These are phyloP conservation scores for Xestia rhomboidea DNA, from an alignment of 2,888 invertebrate genomes.

Conservation along the genomic window DNA sequence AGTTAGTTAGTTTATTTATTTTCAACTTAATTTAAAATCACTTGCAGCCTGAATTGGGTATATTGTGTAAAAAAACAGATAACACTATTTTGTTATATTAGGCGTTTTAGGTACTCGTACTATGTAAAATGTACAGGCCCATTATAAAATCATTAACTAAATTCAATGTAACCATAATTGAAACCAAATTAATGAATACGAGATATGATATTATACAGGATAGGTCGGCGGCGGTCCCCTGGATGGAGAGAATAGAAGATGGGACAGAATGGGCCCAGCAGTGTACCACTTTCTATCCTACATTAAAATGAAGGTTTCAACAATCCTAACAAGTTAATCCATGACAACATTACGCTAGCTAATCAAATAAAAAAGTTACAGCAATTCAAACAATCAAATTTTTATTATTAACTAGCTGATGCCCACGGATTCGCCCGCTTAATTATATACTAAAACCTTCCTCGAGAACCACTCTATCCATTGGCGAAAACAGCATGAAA, in stretches of 20 bases:
- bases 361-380: background rate
- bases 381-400: background rate
- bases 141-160: background rate
- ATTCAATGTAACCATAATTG: slow-evolving; percentile 8
- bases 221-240: background rate
- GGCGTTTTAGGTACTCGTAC: background rate
- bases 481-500: too few relatives aligned
- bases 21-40: background rate
- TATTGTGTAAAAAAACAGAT: background rate
- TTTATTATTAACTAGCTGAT: too few relatives aligned
- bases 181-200: background rate
- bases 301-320: background rate
- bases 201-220: background rate
- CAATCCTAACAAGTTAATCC: background rate
- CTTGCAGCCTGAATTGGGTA: background rate
- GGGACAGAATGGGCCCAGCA: background rate
- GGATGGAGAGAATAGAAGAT: background rate
- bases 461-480: too few relatives aligned
- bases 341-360: background rate
- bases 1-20: background rate
- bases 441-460: too few relatives aligned
- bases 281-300: background rate
- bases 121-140: background rate
- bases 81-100: background rate
- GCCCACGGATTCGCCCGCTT: too few relatives aligned